These are phyloP conservation scores for Stenichneumon culpator DNA, from an alignment of 2,888 invertebrate species.

Conservation along the genomic window DNA sequence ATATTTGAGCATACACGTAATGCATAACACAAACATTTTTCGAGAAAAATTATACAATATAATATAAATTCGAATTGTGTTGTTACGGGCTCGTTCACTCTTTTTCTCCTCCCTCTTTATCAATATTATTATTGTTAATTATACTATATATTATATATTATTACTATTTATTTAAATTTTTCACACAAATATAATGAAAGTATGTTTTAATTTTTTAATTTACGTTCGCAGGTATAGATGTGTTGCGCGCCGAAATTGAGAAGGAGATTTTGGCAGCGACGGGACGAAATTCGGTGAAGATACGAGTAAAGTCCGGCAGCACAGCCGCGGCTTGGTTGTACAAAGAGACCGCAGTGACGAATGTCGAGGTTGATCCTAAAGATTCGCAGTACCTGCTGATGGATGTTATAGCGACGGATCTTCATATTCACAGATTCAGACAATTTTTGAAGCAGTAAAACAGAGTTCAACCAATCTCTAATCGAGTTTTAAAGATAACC, in stretches of 20 bases:
- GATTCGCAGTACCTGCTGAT: slow-evolving; percentile 87
- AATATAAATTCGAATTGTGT: too few species aligned
- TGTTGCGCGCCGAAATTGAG: slow-evolving; percentile 85
- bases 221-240: slow-evolving; percentile 84
- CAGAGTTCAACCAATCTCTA: not conserved
- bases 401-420: slow-evolving; percentile 87
- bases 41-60: too few species aligned
- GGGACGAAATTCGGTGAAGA: slow-evolving; percentile 86
- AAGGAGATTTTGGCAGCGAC: slow-evolving; percentile 86
- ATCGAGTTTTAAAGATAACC: not conserved
- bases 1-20: too few species aligned
- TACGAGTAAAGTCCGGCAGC: slow-evolving; percentile 88
- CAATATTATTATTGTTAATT: too few species aligned
- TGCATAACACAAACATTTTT: too few species aligned
- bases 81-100: too few species aligned
- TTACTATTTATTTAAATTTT: slow-evolving; percentile 6
- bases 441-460: slow-evolving; percentile 78
- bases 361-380: slow-evolving; percentile 85
- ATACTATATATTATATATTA: too few species aligned
- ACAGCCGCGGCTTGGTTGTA: slow-evolving; percentile 88
- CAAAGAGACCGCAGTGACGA: slow-evolving; percentile 88
- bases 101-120: too few species aligned
- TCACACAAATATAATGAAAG: not conserved
- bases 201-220: not conserved
- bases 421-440: slow-evolving; percentile 87